phyloP scores from a whole-genome alignment of 64 coral and sea anemone genomes.

The Dendrophyllia cribrosa region DNA sequence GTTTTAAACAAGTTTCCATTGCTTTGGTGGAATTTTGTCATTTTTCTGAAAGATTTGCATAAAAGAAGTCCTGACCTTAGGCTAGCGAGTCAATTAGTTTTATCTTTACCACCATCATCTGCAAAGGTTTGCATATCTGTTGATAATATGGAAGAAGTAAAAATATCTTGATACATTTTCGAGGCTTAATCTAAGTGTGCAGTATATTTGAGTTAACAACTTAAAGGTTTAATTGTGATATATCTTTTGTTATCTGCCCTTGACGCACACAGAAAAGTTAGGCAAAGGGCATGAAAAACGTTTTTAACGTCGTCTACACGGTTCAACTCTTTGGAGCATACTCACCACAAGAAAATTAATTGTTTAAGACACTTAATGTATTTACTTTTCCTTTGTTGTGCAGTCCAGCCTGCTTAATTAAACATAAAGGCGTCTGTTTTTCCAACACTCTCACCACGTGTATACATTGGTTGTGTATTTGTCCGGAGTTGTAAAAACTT shows the following conservation, averaged over 20 bases:
- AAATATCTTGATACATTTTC: not conserved
- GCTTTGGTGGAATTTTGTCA: not conserved
- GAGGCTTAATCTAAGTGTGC: not conserved
- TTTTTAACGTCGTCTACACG: not conserved
- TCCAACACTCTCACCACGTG: not conserved
- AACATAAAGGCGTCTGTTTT: conserved; percentile 37
- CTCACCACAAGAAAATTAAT: not conserved
- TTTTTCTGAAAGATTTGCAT: conserved; percentile 9
- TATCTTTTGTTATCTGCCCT: not conserved
- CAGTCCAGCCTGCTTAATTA: not conserved
- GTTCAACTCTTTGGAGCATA: not conserved
- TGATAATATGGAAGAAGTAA: not conserved
- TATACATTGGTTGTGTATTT: not conserved
- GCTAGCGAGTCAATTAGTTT: conserved; percentile 2
- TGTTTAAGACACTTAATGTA: conserved; percentile 26
- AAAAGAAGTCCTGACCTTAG: not conserved
- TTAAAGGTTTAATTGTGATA: not conserved
- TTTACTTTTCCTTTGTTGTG: conserved; percentile 53
- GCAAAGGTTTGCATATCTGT: not conserved
- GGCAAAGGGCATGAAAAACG: not conserved
- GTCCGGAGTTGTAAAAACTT: not conserved
- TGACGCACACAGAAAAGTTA: not conserved
- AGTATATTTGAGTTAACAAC: not conserved
- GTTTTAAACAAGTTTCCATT: too few species aligned
- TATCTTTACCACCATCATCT: not conserved